Evolutionary conservation across 2,113 vertebrate species (phyloP), one percentile per base, ranked within the genome.

Genomic region (Cinclus cinclus): DNA sequence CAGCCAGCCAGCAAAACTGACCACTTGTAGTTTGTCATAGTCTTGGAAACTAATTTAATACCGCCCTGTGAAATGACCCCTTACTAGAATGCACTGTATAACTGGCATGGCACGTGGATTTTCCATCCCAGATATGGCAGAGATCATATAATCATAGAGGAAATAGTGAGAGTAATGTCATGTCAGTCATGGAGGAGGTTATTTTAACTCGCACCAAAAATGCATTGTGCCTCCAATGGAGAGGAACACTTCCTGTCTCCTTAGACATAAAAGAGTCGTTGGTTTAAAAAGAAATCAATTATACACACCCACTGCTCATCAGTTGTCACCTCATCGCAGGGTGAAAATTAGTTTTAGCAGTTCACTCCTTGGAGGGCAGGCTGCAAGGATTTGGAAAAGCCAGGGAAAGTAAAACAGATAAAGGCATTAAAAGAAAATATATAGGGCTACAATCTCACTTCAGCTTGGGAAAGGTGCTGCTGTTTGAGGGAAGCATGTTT

Each of bases 41-140:
- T 95, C 82, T 83, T 47, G 88, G 79, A 96, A 96, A 96, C 92
- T 95, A 95, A 96, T 93, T 94, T 95, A 92, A 94, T 83, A 33
- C 41, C 94, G 90, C 79, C 85, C 94, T 77, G 44, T 81, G 82
- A 92, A 95, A 90, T 74, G 87, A 96, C 90, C 94, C 70, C 75
- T 74, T 31, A 37, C 87, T 96, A 90, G 90, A 86, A 94, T 70
- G 63, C 13, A 77, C 84, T 91, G 93, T 91, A 77, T 94, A 95
- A 95, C 84, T 93, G 83, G 78, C 85, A 93, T 46, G 20, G 19
- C 78, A 95, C 47, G 62, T 67, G 85, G 93, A 94, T 93, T 95
- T 95, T 95, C 87, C 82, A 90, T 94, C 83, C 79, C 71, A 97
- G 90, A 86, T 80, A 83, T 33, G 60, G 85, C 80, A 96, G 75